Conservation (phyloP, 2,888 invertebrate species). For the Platypus cylindrus region DNA sequence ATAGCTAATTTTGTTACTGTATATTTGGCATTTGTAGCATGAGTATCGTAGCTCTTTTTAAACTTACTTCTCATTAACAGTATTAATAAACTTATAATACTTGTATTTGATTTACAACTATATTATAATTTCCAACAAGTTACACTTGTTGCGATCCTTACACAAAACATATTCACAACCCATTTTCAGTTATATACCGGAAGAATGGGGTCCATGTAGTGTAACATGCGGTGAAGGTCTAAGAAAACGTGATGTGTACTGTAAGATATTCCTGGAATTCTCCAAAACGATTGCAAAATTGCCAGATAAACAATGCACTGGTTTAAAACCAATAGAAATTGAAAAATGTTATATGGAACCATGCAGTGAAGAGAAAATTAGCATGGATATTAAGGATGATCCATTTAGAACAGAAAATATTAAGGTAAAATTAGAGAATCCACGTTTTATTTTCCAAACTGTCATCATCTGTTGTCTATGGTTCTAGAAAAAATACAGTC, state of each 20-base stretch:
- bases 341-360: slow-evolving; percentile 72
- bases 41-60: too few species aligned
- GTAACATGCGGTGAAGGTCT: slow-evolving; percentile 84
- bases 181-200: slow-evolving; percentile 70
- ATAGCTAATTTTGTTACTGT: too few species aligned
- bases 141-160: too few species aligned
- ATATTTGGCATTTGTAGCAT: too few species aligned
- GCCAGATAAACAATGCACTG: slow-evolving; percentile 78
- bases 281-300: slow-evolving; percentile 78
- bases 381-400: slow-evolving; percentile 41
- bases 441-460: too few species aligned
- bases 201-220: slow-evolving; percentile 80
- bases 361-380: slow-evolving; percentile 43
- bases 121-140: too few species aligned
- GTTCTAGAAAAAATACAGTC: too few species aligned
- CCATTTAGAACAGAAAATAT: slow-evolving; percentile 27
- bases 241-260: slow-evolving; percentile 76
- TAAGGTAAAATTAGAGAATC: slow-evolving; percentile 18
- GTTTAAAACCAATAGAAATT: slow-evolving; percentile 64
- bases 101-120: too few species aligned
- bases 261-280: slow-evolving; percentile 89
- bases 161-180: too few species aligned
- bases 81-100: too few species aligned
- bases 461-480: too few species aligned
- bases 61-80: too few species aligned